Base-by-base conservation (phyloP, 2,113 vertebrate species). In the Caranx ignobilis region DNA sequence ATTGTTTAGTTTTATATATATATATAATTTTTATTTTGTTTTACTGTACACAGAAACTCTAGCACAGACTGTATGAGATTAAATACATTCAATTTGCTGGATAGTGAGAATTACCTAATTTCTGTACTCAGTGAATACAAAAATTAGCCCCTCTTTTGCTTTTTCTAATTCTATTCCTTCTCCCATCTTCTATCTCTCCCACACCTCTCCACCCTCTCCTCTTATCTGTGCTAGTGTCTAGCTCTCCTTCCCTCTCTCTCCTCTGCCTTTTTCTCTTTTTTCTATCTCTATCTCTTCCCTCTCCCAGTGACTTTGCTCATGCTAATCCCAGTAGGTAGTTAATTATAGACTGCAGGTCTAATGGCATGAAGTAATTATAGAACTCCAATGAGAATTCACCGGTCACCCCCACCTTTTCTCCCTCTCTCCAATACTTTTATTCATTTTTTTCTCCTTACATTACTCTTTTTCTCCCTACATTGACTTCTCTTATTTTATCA, bases 271-370 rank as follows among this genome's bases (percentile, higher is more conserved):
- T 71, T 54, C 47, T 79, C n/a, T 35, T 55, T 45, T 66, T 62
- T 78, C 31, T 66, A 47, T 70, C 12, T 69, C 73, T 75, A 55
- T 79, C 59, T 35, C 54, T 63, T 72, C 52, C 39, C 71, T 85
- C 71, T 64, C 39, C 61, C 66, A 52, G 76, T 91, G 86, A 91
- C 85, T 88, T 91, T 91, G 83, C 61, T 62, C 82, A 84, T 64
- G 55, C 79, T 93, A 91, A 93, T 90, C 89, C 89, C 91, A 87
- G 83, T 83, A 91, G 87, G 84, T 87, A 88, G 91, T 92, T 92
- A 90, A 92, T 91, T 93, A 91, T 91, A 91, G 88, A 88, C 87
- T 85, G 68, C 74, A 79, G 72, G 75, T 92, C 81, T 91, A 91
- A 92, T 93, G 88, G 74, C 83, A 79, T 89, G 62, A 87, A 85